Base-by-base conservation (phyloP, 2,113 vertebrate genomes). In the Pyrgilauda ruficollis region DNA sequence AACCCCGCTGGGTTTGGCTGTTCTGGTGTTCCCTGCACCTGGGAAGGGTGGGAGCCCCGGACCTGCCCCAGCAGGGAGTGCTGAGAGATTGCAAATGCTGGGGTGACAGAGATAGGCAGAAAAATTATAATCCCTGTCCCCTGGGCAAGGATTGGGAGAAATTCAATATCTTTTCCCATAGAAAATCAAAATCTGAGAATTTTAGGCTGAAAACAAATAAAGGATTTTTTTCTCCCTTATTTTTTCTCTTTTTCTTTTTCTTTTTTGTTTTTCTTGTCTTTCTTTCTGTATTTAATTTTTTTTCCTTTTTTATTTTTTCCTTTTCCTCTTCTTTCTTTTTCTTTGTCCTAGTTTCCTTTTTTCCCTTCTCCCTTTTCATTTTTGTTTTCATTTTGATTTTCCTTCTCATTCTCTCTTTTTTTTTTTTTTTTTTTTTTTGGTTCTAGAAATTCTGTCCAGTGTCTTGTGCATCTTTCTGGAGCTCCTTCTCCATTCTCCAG, bases 1-100 rank as follows among this genome's bases (percentile, higher is more conserved):
- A 13, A 61, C 10, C 11, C 13, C 0, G 0, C 50, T 30, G 76
- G 33, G 5, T 55, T 78, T 33, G 79, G 19, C 8, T 1, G 1
- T 46, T 18, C 7, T 26, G 76, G 30, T 23, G 59, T 43, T 87
- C 30, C 33, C 44, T 20, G 30, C 5, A 22, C 23, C 69, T 63
- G 74, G 33, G 30, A 64, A 50, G 64, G 27, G 53, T 72, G 66
- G 56, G 61, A 68, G 18, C 22, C 16, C 58, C 44, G 10, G 49
- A 3, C 15, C 61, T 52, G 35, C 44, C 56, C 15, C 58, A 62
- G 53, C n/a, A 67, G 39, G 70, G 41, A 33, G 33, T 52, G 47
- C 58, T 46, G 74, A 84, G 72, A 31, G 37, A 31, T 73, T 53
- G 2, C 11, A 26, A 79, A 73, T 23, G 46, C 37, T 33, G 18